These are phyloP conservation scores for Agelaius phoeniceus DNA, from an alignment of 2,113 vertebrate species.

Conservation along the genomic window DNA sequence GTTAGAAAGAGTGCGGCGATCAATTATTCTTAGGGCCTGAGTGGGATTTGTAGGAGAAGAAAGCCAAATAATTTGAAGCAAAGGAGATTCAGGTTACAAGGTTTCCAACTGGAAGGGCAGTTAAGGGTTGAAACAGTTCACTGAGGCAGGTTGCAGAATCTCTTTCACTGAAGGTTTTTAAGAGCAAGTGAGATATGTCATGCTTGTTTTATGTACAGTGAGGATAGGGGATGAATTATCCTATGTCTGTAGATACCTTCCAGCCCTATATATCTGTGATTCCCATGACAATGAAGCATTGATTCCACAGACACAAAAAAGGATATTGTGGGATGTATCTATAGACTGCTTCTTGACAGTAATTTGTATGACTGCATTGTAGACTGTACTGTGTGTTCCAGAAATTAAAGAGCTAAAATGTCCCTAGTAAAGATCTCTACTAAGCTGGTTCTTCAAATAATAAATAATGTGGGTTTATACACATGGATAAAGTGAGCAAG, in stretches of 20 bases:
- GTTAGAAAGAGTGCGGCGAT: neutral
- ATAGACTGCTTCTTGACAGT: neutral
- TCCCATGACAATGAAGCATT: slow-evolving; percentile 25
- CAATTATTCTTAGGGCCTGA: slow-evolving; percentile 34
- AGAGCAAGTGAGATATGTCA: slow-evolving; percentile 43
- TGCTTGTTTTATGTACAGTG: slow-evolving; percentile 22
- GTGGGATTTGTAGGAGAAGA: slow-evolving; percentile 6
- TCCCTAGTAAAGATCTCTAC: neutral
- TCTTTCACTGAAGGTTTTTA: slow-evolving; percentile 19
- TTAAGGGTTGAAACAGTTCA: slow-evolving; percentile 13
- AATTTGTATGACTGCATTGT: neutral
- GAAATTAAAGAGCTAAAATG: neutral
- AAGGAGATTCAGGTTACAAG: neutral
- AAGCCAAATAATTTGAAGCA: slow-evolving; percentile 6
- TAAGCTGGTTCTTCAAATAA: neutral
- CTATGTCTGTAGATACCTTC: slow-evolving; percentile 23
- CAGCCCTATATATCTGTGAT: slow-evolving; percentile 1
- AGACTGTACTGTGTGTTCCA: neutral
- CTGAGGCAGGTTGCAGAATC: slow-evolving; percentile 6
- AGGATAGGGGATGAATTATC: slow-evolving; percentile 27
- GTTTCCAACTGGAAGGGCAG: neutral
- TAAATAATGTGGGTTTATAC: neutral
- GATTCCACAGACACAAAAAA: slow-evolving; percentile 17
- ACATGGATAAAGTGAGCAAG: neutral
- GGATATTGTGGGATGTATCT: neutral